Base-by-base conservation (phyloP, 2,888 invertebrate species). In the Cephus spinipes region DNA sequence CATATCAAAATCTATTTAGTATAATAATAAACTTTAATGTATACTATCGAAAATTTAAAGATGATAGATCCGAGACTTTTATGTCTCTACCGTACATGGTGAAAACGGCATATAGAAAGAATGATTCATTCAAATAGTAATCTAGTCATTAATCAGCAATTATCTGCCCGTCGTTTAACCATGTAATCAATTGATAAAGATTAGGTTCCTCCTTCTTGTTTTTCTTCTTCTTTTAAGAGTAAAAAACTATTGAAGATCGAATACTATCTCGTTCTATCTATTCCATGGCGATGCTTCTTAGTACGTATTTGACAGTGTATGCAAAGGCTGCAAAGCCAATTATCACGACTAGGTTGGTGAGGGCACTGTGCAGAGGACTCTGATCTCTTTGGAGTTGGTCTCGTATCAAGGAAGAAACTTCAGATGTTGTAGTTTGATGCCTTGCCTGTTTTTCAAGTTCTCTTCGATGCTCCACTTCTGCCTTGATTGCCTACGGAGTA, bases 291-390 rank as follows among this genome's bases (percentile, higher is more conserved):
- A 95, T 94, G 89, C 95, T 96, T 91, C 95, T 95, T 91, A 97
- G 93, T 84, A 98, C 97, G 93, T 97, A 97, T 94, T 97, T 98
- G 81, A 98, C 98, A 90, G 96, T 96, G 90, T 96, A 97, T 74
- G 97, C 98, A 92, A 98, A 98, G 84, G 96, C 96, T 84, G 97
- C 97, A 92, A 98, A 97, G 83, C 98, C 97, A 84, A 98, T 94
- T 81, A 98, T 94, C 85, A 98, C 97, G 92, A 96, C 95, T 85
- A 98, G 93, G 93, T 98, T 98, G 84, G 97, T 96, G 88, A 98
- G 92, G 84, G 97, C 95, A 87, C 96, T 95, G 87, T 96, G 95
- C 92, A 96, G 93, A 86, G 95, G 95, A 85, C 95, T 95, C 85
- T 95, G 94, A 12, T 91, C 91, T 81, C 88, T 87, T 80, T 90